Percentiles rank a stretch among this genome's conserved stretches.
Evolutionary conservation across 2,888 invertebrate species (phyloP).

Genomic region (Acholoe squamosa): DNA sequence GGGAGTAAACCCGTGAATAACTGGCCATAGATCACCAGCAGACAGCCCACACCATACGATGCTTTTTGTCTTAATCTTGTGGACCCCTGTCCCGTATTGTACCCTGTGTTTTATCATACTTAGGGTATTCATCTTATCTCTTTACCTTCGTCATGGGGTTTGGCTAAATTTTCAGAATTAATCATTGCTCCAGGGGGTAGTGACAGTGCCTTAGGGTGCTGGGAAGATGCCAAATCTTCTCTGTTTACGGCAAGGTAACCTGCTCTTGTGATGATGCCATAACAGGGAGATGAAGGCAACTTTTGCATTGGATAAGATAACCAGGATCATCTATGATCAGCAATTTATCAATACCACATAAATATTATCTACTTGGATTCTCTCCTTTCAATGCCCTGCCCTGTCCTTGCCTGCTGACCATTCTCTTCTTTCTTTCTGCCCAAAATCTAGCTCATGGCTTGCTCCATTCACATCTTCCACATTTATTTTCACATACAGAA

Average conservation of each 20-base stretch:
- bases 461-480: not conserved
- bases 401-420: not conserved
- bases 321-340: too few species aligned
- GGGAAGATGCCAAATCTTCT: slow-evolving; percentile 5
- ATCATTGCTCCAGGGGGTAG: not conserved
- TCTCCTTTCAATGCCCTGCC: not conserved
- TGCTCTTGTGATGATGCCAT: not conserved
- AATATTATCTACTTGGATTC: too few species aligned
- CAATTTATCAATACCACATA: too few species aligned
- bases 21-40: not conserved
- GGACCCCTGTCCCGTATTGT: too few species aligned
- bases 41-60: not conserved
- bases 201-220: not conserved
- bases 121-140: too few species aligned
- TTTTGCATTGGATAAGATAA: not conserved
- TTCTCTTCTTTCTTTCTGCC: not conserved
- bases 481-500: not conserved
- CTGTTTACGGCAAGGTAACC: not conserved
- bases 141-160: not conserved
- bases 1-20: slow-evolving; percentile 24
- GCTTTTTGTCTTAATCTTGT: not conserved
- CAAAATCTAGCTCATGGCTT: not conserved
- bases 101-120: too few species aligned
- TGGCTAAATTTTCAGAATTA: not conserved
- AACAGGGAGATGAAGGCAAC: not conserved